Evolutionary conservation across 2,888 invertebrate genomes (phyloP).

Genomic region (Pasiphila rectangulata): DNA sequence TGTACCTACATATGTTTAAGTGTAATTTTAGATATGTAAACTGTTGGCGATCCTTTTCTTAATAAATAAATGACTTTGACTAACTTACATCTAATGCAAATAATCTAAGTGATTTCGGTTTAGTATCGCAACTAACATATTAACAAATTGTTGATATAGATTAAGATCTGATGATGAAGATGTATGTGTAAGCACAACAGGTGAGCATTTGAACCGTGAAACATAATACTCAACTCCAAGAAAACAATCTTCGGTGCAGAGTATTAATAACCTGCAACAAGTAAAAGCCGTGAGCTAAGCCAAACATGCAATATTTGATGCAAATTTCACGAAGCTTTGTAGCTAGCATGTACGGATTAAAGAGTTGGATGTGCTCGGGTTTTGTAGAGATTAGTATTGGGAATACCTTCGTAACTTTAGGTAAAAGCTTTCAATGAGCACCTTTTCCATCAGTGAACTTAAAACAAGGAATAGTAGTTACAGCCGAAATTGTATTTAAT

Average conservation of each 20-base stretch:
- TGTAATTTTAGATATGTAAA: too few relatives aligned
- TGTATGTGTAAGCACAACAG: constrained; percentile 1
- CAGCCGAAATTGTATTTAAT: too few relatives aligned
- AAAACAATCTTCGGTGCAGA: constrained; percentile 1
- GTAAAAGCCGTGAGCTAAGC: constrained; percentile 10
- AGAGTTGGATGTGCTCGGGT: constrained; percentile 13
- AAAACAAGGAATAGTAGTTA: too few relatives aligned
- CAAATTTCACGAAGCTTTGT: constrained; percentile 17
- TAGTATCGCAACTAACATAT: too few relatives aligned
- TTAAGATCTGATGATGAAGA: not conserved
- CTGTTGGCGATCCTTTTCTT: too few relatives aligned
- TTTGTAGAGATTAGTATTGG: constrained; percentile 6
- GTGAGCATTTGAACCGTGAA: not conserved
- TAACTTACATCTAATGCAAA: too few relatives aligned
- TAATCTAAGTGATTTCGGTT: too few relatives aligned
- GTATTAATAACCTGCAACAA: constrained; percentile 17
- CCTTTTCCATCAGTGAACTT: too few relatives aligned
- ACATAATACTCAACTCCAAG: constrained; percentile 8
- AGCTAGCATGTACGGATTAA: constrained; percentile 13
- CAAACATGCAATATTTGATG: constrained; percentile 18
- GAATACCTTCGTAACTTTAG: constrained; percentile 3
- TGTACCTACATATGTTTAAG: too few relatives aligned
- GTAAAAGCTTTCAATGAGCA: too few relatives aligned
- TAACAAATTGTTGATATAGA: too few relatives aligned
- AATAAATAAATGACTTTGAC: too few relatives aligned